Conservation (phyloP, 2,888 invertebrate genomes). For the Amphimallon solstitiale region DNA sequence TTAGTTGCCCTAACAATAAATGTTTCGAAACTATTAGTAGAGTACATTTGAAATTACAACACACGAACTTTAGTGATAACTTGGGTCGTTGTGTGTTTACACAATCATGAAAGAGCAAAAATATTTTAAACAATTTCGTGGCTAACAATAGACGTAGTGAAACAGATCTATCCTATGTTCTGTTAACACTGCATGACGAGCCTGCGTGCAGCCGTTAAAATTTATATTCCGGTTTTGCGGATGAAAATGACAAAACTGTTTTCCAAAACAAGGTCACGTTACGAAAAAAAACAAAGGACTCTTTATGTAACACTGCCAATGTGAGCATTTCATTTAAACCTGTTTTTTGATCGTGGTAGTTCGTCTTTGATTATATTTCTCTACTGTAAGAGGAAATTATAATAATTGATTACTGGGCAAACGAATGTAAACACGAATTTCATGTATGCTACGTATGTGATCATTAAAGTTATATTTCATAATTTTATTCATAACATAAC, state of each 20-base stretch:
- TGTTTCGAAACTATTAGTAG: too few relatives aligned
- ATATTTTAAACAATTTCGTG: conserved; percentile 13
- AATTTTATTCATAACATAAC: too few relatives aligned
- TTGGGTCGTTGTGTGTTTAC: background rate
- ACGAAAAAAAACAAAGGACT: conserved; percentile 48
- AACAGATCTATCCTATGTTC: background rate
- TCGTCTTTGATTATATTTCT: conserved; percentile 5
- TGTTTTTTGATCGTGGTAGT: conserved; percentile 20
- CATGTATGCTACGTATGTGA: background rate
- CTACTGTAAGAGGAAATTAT: conserved; percentile 19
- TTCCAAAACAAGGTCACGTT: conserved; percentile 49
- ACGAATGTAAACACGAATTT: background rate
- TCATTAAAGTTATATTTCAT: too few relatives aligned
- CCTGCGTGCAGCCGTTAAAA: conserved; percentile 33
- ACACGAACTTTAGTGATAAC: background rate
- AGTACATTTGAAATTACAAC: too few relatives aligned
- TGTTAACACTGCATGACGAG: conserved; percentile 16
- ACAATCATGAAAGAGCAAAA: background rate
- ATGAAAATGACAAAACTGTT: conserved; percentile 48
- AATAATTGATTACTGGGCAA: conserved; percentile 22
- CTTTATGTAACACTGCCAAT: conserved; percentile 46
- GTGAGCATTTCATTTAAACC: conserved; percentile 32
- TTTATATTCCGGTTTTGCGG: conserved; percentile 47
- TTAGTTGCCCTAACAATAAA: too few relatives aligned
- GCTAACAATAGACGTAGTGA: conserved; percentile 1